phyloP scores from a whole-genome alignment of 2,797 vertebrate genomes.

The Mormyrus proboscirostris region DNA sequence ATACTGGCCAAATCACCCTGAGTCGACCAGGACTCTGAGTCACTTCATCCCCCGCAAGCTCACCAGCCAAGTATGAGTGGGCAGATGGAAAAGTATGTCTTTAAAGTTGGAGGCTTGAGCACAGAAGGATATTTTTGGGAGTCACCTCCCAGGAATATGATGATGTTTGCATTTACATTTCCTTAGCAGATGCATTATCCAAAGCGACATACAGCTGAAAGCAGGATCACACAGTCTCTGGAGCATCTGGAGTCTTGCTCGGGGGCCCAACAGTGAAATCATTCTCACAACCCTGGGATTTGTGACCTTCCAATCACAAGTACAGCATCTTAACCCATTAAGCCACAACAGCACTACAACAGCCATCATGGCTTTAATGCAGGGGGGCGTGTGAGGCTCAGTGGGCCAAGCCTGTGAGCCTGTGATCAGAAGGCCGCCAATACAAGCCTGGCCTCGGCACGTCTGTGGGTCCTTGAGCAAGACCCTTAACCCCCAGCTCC shows the following conservation, averaged over 20 bases:
- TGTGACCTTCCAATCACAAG: background rate
- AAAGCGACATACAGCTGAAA: background rate
- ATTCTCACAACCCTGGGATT: background rate
- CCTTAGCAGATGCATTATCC: background rate
- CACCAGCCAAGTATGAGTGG: background rate
- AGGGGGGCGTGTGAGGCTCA: background rate
- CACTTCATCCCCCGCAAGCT: slow-evolving; percentile 10
- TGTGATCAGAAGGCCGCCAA: background rate
- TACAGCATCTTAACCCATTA: background rate
- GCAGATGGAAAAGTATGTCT: background rate
- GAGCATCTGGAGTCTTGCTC: background rate
- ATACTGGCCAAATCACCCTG: background rate
- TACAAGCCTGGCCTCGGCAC: background rate
- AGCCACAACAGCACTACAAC: background rate
- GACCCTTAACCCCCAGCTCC: background rate
- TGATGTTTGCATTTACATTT: background rate
- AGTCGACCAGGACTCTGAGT: background rate
- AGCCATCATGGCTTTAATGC: background rate
- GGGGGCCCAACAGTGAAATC: background rate
- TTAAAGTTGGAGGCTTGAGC: background rate
- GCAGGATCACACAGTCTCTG: background rate
- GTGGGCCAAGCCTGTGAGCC: background rate
- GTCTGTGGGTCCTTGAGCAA: background rate
- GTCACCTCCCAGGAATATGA: slow-evolving; percentile 10
- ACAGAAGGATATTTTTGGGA: slow-evolving; percentile 8